Base-by-base conservation (phyloP, 2,113 vertebrate species). In the Rutilus rutilus region DNA sequence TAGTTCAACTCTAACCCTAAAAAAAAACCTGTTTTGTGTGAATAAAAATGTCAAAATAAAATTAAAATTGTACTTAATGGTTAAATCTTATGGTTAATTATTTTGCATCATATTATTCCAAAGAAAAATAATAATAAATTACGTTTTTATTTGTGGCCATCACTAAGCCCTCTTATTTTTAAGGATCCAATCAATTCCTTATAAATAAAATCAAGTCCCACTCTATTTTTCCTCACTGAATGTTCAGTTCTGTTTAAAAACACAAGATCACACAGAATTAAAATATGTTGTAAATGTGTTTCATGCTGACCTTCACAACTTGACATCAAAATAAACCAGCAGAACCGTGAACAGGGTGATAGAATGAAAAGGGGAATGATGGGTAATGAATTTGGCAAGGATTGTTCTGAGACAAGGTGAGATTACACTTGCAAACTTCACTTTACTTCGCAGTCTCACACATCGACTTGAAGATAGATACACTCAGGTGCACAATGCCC, bases 351-450 rank as follows among this genome's bases (percentile, higher is more conserved):
- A 7, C 39, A 25, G 36, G 5, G 23, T 25, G 39, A 6, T 12
- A 6, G 19, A 73, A 74, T 42, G 39, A 74, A 25, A 74, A n/a
- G 2, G 11, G 19, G 10, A 73, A 42, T 62, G 1, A 62, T 12
- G 60, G 60, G 60, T 62, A 14, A 64, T 73, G 39, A 73, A 73
- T 73, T 42, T 73, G 39, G 39, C 39, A 74, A 74, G 39, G 10
- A 39, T 23, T 39, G 17, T 39, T 69, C 33, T 71, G 33, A 69
- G 65, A 69, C 11, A 60, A 39, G 54, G 54, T 60, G 21, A 80
- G 17, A 79, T 54, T 14, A 73, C 17, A 45, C 25, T 54, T 39
- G 42, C 62, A 87, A 77, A 71, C 23, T 27, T 30, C 39, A 75
- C 45, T 78, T 39, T 64, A 71, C 10, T 25, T 74, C 11, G 0